A percentile compares a stretch with the other conserved stretches of the same genome.
Conservation (phyloP, 1,140 invertebrate species). For the Nymphalis io region DNA sequence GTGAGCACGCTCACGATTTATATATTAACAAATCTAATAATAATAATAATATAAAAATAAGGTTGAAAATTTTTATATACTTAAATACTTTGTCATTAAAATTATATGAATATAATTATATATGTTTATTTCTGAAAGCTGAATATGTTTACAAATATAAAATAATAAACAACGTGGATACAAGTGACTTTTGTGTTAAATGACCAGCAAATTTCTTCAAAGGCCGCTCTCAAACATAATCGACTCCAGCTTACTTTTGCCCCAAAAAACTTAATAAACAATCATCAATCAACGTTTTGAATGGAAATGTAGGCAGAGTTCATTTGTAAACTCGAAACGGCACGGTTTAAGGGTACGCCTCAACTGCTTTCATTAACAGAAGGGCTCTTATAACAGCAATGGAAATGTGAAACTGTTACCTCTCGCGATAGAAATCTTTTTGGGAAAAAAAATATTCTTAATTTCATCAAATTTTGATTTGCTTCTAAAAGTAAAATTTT, state of each 20-base stretch:
- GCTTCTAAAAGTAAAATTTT: too few relatives aligned
- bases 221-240: constrained; percentile 1
- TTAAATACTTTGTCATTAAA: too few relatives aligned
- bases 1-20: too few relatives aligned
- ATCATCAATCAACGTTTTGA: constrained; percentile 31
- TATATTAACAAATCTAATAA: too few relatives aligned
- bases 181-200: neutral
- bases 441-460: constrained; percentile 1
- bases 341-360: constrained; percentile 26
- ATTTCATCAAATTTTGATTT: neutral
- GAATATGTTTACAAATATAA: neutral
- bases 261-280: constrained; percentile 30
- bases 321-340: constrained; percentile 30
- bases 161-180: neutral
- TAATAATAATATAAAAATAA: too few relatives aligned
- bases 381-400: constrained; percentile 26
- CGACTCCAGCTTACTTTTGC: constrained; percentile 1
- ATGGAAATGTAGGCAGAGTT: constrained; percentile 16
- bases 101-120: too few relatives aligned
- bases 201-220: constrained; percentile 9
- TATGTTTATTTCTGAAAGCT: too few relatives aligned
- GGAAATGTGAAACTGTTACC: constrained; percentile 26
- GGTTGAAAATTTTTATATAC: too few relatives aligned
- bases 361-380: constrained; percentile 33
- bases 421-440: constrained; percentile 8